Percentiles rank a stretch among this genome's conserved stretches.
phyloP scores from a whole-genome alignment of 2,113 vertebrate species.

The Macquaria ambigua region DNA sequence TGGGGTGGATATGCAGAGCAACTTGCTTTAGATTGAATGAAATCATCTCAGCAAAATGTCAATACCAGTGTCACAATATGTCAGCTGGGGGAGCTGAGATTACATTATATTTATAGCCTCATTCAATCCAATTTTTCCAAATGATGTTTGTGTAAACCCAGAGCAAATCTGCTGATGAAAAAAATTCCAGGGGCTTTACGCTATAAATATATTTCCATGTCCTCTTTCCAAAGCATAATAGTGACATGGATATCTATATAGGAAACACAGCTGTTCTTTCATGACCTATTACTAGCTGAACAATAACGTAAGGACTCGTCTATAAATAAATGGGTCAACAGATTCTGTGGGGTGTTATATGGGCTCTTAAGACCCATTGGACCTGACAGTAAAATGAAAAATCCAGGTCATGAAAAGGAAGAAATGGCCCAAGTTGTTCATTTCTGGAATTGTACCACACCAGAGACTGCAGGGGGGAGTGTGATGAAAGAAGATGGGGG shows the following conservation, averaged over 20 bases:
- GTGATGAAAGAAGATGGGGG: constrained; percentile 7
- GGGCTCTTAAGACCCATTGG: constrained; percentile 12
- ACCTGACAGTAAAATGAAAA: constrained; percentile 27
- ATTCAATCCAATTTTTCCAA: constrained; percentile 46
- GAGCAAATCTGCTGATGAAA: constrained; percentile 33
- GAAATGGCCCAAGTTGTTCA: constrained; percentile 21
- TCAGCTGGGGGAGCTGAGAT: constrained; percentile 46
- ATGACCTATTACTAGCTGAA: constrained; percentile 18
- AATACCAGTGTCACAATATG: constrained; percentile 47
- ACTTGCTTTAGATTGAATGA: constrained; percentile 41
- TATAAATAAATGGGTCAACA: constrained; percentile 49
- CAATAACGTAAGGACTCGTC: neutral
- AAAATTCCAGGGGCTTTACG: neutral
- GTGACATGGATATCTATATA: neutral
- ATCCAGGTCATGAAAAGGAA: constrained; percentile 43
- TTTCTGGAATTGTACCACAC: constrained; percentile 12
- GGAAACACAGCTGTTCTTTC: neutral
- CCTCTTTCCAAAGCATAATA: constrained; percentile 1
- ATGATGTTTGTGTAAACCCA: constrained; percentile 28
- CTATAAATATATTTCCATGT: constrained; percentile 26
- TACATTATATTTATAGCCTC: constrained; percentile 44
- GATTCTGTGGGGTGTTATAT: constrained; percentile 14
- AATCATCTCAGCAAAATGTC: constrained; percentile 59
- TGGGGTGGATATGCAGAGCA: constrained; percentile 25
- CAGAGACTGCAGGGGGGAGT: neutral